A percentile compares a stretch with the other conserved stretches of the same genome.
Conservation (phyloP, 2,888 invertebrate species). For the Drosophila mimetica region DNA sequence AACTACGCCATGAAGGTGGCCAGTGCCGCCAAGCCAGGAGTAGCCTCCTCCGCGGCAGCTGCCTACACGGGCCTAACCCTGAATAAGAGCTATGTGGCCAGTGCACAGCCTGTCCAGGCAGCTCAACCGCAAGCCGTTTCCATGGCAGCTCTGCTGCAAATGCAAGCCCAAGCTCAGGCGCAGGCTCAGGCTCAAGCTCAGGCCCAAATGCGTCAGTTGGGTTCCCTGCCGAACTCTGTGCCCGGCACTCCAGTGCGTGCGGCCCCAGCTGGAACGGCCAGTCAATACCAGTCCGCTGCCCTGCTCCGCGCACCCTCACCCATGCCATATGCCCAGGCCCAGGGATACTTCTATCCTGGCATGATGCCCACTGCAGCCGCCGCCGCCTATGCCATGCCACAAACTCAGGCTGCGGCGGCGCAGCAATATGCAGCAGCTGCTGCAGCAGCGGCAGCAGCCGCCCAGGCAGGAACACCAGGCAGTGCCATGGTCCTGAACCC, state of each 20-base stretch:
- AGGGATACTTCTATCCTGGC: slow-evolving; percentile 84
- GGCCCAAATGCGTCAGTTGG: slow-evolving; percentile 61
- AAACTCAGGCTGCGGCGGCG: slow-evolving; percentile 63
- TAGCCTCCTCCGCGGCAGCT: slow-evolving; percentile 82
- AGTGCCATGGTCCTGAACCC: slow-evolving; percentile 89
- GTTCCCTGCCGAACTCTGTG: slow-evolving; percentile 50
- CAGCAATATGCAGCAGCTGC: slow-evolving; percentile 72
- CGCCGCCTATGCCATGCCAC: slow-evolving; percentile 82
- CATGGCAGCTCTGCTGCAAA: slow-evolving; percentile 61
- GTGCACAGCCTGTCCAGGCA: slow-evolving; percentile 62
- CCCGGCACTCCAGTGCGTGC: slow-evolving; percentile 34
- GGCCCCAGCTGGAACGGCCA: slow-evolving; percentile 42
- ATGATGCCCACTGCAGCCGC: slow-evolving; percentile 82
- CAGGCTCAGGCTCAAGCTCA: slow-evolving; percentile 39
- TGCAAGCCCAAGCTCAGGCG: slow-evolving; percentile 56
- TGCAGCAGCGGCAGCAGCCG: slow-evolving; percentile 64
- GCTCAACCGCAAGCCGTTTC: slow-evolving; percentile 51
- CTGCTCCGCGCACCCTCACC: slow-evolving; percentile 53
- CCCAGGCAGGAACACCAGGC: slow-evolving; percentile 63
- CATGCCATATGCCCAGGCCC: slow-evolving; percentile 74
- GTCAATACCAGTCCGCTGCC: slow-evolving; percentile 59
- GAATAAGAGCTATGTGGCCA: slow-evolving; percentile 85
- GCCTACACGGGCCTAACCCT: slow-evolving; percentile 90
- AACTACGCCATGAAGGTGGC: slow-evolving; percentile 90
- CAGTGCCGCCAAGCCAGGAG: slow-evolving; percentile 44